Conservation (phyloP, 2,113 vertebrate species). For the Talpa occidentalis region DNA sequence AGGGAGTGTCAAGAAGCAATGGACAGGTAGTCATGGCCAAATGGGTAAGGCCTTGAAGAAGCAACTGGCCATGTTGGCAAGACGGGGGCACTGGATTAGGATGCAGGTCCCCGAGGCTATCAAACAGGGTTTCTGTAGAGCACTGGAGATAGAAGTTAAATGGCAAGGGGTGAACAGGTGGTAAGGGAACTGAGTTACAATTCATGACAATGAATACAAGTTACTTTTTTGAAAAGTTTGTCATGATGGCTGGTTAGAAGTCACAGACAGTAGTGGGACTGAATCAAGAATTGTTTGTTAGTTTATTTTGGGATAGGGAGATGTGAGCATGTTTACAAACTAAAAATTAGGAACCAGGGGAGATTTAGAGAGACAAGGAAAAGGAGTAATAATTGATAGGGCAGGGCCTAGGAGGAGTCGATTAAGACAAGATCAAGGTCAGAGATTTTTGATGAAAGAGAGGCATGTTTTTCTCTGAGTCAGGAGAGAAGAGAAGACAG, state of each 20-base stretch:
- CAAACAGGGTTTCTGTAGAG: background rate
- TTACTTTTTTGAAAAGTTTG: background rate
- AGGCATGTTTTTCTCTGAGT: background rate
- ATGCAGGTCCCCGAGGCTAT: background rate
- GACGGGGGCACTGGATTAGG: background rate
- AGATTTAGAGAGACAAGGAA: background rate
- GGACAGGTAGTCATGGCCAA: too few relatives aligned
- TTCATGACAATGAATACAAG: background rate
- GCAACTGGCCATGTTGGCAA: fast-evolving
- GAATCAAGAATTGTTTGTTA: background rate
- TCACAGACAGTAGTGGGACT: background rate
- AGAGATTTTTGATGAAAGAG: slow-evolving; percentile 22
- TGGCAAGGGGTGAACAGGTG: background rate
- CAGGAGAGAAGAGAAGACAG: background rate
- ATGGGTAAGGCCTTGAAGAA: background rate
- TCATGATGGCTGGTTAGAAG: background rate
- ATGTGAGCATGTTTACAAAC: background rate
- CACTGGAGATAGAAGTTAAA: background rate
- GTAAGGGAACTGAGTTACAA: background rate
- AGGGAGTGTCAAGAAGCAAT: background rate
- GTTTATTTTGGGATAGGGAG: background rate
- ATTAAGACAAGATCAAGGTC: background rate
- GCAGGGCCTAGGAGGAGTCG: slow-evolving; percentile 5
- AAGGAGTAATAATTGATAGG: background rate
- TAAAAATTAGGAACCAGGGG: background rate